Evolutionary conservation across 2,113 vertebrate genomes (phyloP), one percentile per base, ranked within the genome.

Genomic region (Rutilus rutilus): DNA sequence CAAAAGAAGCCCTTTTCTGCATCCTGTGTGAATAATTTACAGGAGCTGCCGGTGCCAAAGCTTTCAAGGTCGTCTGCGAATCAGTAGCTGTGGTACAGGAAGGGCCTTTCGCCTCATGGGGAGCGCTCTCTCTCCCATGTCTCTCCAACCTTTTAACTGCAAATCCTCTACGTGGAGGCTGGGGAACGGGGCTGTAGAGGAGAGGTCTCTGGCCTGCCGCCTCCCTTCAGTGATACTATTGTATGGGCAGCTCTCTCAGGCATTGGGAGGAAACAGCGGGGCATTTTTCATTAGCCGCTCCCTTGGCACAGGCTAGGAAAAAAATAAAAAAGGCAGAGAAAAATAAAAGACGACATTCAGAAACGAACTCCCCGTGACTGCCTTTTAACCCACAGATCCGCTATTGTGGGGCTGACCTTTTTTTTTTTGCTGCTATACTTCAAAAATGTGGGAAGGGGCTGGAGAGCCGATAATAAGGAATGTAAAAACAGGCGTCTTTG

Each of bases 21-120:
- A 76, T 89, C 84, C 84, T 82, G 80, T 80, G 85, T 90, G 86
- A 90, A 90, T 90, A 90, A 90, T 90, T 90, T 89, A 90, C 88
- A 73, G 60, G 59, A 86, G 86, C 80, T 76, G 21, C 86, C 54
- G 54, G 82, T 79, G 87, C 80, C 87, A 86, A 85, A 75, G 81
- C 87, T 89, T 87, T 90, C 84, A 90, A 90, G 82, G 87, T 90
- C 86, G 47, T 79, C 54, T 50, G 82, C 62, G 50, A 86, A 80
- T 88, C 80, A 80, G 50, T 42, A 88, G 83, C 81, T 80, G 62
- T 47, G 50, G 30, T 81, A 52, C 81, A 80, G 74, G 59, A 87
- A 83, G 64, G 64, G 52, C 57, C 83, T 84, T 64, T 67, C 6
- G 27, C 33, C 74, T 78, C 57, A 85, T 36, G 36, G 83, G 27